Conservation (phyloP, 2,888 invertebrate species). For the Pyrocoelia pectoralis region DNA sequence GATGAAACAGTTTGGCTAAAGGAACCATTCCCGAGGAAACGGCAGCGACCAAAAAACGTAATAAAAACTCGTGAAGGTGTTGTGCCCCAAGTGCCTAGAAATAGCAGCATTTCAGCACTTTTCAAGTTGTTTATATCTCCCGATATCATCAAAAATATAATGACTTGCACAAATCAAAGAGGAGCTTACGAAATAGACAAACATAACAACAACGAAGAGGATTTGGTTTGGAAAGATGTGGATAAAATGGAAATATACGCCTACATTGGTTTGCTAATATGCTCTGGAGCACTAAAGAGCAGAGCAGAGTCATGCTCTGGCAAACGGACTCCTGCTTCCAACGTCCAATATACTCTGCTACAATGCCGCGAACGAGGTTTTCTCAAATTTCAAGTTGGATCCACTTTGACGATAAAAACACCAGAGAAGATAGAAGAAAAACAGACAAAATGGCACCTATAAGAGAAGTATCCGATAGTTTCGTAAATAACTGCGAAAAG, state of each 20-base stretch:
- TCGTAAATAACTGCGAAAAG: background rate
- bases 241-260: constrained; percentile 3
- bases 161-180: constrained; percentile 6
- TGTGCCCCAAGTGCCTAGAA: background rate
- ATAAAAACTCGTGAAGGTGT: constrained; percentile 2
- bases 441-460: constrained; percentile 13
- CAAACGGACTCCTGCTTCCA: background rate
- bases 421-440: constrained; percentile 20
- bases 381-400: constrained; percentile 10
- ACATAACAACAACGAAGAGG: background rate
- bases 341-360: background rate
- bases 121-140: constrained; percentile 3
- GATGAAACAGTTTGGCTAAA: constrained; percentile 5
- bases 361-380: background rate
- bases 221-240: constrained; percentile 1
- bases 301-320: background rate
- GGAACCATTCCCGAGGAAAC: constrained; percentile 3
- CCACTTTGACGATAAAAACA: background rate
- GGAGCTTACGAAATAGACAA: constrained; percentile 2
- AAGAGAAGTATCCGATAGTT: background rate
- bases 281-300: constrained; percentile 5
- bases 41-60: background rate
- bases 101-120: background rate
- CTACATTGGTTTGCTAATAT: constrained; percentile 1
- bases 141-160: background rate